Evolutionary conservation across 2,113 vertebrate genomes (phyloP), one percentile per base, ranked within the genome.

Genomic region (Sorex araneus): DNA sequence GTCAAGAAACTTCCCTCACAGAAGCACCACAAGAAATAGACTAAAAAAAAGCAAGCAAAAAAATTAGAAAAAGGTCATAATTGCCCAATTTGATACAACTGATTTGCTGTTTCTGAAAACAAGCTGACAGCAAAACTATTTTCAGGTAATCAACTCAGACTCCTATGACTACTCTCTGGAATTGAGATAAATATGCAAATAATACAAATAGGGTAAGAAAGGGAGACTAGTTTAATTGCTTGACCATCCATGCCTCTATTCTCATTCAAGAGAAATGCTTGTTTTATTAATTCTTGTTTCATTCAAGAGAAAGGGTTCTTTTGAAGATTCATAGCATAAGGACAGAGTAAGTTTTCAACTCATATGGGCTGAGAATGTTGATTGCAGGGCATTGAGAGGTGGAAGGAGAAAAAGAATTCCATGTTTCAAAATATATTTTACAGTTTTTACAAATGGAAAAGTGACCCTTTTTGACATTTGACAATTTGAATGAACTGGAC

Each of bases 61-160:
- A 90, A 92, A 95, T 94, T 28, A 96, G 87, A 98, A 97, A 96
- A 81, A 97, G 96, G 96, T 97, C 97, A 97, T 95, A 93, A 97
- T 28, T 96, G 95, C 94, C 92, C 97, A 97, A 95, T 96, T 92
- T 91, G 87, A 97, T 96, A 89, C 84, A 94, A 97, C 94, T 96
- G 97, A 97, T 97, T 95, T 94, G 95, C 96, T 91, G 12, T 67
- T 70, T 87, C 87, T 87, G 90, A 95, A 95, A 97, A 95, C 86
- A 94, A 97, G 34, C 63, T 0, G 0, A 89, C 92, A 96, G 95
- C 9, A 95, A 64, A 97, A 97, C 95, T 97, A 93, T 36, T 92
- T 93, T 90, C 95, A 97, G 93, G 92, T 66, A 88, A 94, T 75
- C 92, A 90, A 96, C 60, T 93, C 30, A 94, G 88, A 95, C 40